Evolutionary conservation across 35 echinoderm and acorn worm genomes (phyloP), one percentile per base, ranked within the genome.

Genomic region (Apostichopus parvimensis): DNA sequence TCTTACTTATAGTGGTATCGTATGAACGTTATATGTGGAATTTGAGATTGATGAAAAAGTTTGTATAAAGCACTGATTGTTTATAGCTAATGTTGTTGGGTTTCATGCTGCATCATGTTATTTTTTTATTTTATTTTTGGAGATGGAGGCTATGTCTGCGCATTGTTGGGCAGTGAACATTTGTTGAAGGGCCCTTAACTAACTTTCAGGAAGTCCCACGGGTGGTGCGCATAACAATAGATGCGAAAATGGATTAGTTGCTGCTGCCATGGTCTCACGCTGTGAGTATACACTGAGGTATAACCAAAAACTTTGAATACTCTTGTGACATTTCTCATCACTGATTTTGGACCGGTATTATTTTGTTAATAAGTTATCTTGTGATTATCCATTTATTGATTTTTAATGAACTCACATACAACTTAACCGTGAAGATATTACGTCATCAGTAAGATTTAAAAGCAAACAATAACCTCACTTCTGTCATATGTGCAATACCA

Each of bases 401-500:
- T 75, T 75, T 75, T 75, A 21, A 75, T 5, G 71, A 21, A 75
- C 71, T 75, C 71, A 75, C 71, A 75, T 75, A 75, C 71, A 75
- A 75, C 14, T 4, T 75, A 75, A 75, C 71, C 71, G 21, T 21
- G 21, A 75, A 75, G 71, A 75, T 75, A 75, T 75, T 75, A 75
- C 71, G 21, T 75, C 71, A 75, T 14, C 71, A 75, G 71, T 75
- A 75, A 75, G 71, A 75, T 17, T 75, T 75, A 75, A 75, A 75
- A 75, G 71, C 71, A 75, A 75, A 75, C 71, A 75, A 75, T 75
- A 5, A 75, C 5, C 71, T 75, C 21, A 75, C 71, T 75, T 75
- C 71, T 75, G 71, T 75, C 71, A 75, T 75, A 75, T 75, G 71
- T 75, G 71, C 71, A 75, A 75, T 75, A 5, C 71, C 14, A 75